Evolutionary conservation across 2,113 vertebrate genomes (phyloP), one percentile per base, ranked within the genome.

Genomic region (Sorex araneus): DNA sequence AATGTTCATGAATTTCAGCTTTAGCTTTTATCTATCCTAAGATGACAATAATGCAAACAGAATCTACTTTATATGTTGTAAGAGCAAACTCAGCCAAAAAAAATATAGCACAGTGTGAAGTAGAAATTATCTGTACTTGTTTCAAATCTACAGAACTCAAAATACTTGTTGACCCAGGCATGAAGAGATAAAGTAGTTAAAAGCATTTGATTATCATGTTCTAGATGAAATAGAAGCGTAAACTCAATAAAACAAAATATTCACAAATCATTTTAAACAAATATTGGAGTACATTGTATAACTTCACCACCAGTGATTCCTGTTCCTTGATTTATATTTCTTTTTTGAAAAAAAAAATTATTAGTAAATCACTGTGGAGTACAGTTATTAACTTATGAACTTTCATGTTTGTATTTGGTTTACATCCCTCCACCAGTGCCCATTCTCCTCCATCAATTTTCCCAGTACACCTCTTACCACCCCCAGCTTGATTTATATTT

Each of bases 221-320:
- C 81, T 82, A 8, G 45, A 43, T 73, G 69, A 67, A 71, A 66
- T 0, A 54, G 21, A 81, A 27, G 10, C 50, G 4, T 19, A 47
- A 63, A 43, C 45, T 71, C 88, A 4, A 25, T 76, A 47, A 15
- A 91, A 45, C 1, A 94, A 78, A 76, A 34, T 19, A 19, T 73
- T 77, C 32, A 54, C 47, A 93, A 84, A 32, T 21, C 50, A 84
- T 84, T 90, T 32, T 60, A 77, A 66, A 18, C 64, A 64, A 64
- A 43, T 73, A 43, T 50, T 78, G 10, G n/a, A 78, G 66, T 43
- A 16, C 25, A 32, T 40, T 45, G 15, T 57, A 15, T 75, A 32
- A 75, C 69, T 79, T 43, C 9, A 45, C 28, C 54, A 71, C 28
- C 8, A 32, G 36, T 43, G 18, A 76, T 54, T 93, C 57, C 8